Base-by-base conservation (phyloP, 2,113 vertebrate genomes). In the Seriola aureovittata region DNA sequence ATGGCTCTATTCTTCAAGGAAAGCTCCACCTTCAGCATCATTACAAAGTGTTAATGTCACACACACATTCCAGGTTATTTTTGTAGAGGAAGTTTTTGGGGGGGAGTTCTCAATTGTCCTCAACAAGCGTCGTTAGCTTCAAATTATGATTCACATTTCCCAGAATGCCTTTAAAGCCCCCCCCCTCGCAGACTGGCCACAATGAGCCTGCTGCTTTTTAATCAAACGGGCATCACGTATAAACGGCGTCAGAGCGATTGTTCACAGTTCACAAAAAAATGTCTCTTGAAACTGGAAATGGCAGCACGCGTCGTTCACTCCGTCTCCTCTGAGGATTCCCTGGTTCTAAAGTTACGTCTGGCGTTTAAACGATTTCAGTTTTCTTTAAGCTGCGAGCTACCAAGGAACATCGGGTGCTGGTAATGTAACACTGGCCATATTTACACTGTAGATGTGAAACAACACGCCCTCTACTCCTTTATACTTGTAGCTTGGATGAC, bases 41-140 rank as follows among this genome's bases (percentile, higher is more conserved):
- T 12, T 54, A 14, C 34, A 71, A 44, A 8, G 60, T 54, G 50
- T 70, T 32, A 23, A 25, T 46, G 44, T 71, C 38, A 16, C 29
- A 29, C 29, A 48, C 76, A 70, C 75, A 74, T 73, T 84, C 68
- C 65, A 21, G 38, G 65, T 54, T 63, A 62, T 71, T 69, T 29
- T 60, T 59, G 65, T 34, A 36, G 74, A 68, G 44, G 34, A 80
- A 65, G 38, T 29, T 4, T 23, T 29, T 29, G 2, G 29, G 29
- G 29, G 0, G 14, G 48, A 4, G 50, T 17, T 13, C 16, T 73
- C n/a, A 77, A 50, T 4, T 40, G 54, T 78, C 58, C 9, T 23
- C n/a, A 59, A 70, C 32, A 25, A 64, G 12, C 44, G 19, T 54
- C 10, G 19, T 17, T 14, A 64, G 60, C 65, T 5, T 75, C 58